Evolutionary conservation across 1,140 invertebrate genomes (phyloP).

Genomic region (Drosophila parvula): DNA sequence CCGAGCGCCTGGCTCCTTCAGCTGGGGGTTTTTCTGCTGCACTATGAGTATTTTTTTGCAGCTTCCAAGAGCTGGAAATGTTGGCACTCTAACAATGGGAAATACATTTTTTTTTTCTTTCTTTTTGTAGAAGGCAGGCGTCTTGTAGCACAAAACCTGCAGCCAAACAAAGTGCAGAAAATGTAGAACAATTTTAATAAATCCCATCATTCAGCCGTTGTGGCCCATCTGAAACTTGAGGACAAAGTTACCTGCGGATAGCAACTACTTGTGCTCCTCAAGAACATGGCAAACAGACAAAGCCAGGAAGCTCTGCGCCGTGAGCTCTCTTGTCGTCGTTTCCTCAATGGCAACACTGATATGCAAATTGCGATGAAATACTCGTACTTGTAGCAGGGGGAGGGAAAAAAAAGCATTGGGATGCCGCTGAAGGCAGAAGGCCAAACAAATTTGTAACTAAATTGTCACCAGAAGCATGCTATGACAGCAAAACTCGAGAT

Average conservation of each 20-base stretch:
- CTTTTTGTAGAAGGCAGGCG: not conserved
- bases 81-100: slow-evolving; percentile 34
- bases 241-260: slow-evolving; percentile 41
- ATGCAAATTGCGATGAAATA: slow-evolving; percentile 70
- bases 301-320: slow-evolving; percentile 28
- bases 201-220: slow-evolving; percentile 37
- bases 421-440: slow-evolving; percentile 37
- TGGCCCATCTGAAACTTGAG: slow-evolving; percentile 14
- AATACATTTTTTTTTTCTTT: slow-evolving; percentile 7
- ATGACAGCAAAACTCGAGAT: slow-evolving; percentile 55
- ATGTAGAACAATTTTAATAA: slow-evolving; percentile 54
- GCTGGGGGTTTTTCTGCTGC: slow-evolving; percentile 7
- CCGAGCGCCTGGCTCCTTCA: slow-evolving; percentile 20
- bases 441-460: slow-evolving; percentile 72
- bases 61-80: slow-evolving; percentile 8
- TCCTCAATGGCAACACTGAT: slow-evolving; percentile 64
- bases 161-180: slow-evolving; percentile 28
- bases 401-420: slow-evolving; percentile 26
- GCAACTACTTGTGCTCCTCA: slow-evolving; percentile 37
- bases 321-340: slow-evolving; percentile 45
- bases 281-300: slow-evolving; percentile 42
- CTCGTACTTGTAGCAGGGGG: slow-evolving; percentile 10
- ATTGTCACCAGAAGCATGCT: slow-evolving; percentile 59
- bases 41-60: slow-evolving; percentile 15
- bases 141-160: slow-evolving; percentile 29